Conservation (phyloP, 2,797 vertebrate genomes). For the Etheostoma nigrum region DNA sequence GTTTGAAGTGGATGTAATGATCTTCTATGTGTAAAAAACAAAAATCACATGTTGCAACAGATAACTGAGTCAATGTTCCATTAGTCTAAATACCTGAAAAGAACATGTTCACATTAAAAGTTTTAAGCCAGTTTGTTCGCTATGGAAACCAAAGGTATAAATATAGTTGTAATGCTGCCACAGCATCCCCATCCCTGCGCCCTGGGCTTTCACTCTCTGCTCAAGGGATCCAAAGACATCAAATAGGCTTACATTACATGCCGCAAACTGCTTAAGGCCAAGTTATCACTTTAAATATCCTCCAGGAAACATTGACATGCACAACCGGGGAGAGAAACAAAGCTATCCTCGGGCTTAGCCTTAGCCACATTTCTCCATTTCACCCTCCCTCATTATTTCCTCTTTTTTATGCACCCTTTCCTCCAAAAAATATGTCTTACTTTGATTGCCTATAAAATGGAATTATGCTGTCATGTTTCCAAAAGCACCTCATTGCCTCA, state of each 20-base stretch:
- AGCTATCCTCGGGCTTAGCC: neutral
- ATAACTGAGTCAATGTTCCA: neutral
- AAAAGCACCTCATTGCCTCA: slow-evolving; percentile 25
- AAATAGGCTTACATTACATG: slow-evolving; percentile 34
- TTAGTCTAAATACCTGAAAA: neutral
- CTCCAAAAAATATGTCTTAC: neutral
- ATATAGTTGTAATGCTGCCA: slow-evolving; percentile 13
- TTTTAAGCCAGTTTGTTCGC: slow-evolving; percentile 15
- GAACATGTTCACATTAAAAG: neutral
- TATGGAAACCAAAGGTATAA: slow-evolving; percentile 32
- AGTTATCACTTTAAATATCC: slow-evolving; percentile 31
- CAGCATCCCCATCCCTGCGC: slow-evolving; percentile 5
- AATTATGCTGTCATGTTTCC: slow-evolving; percentile 21
- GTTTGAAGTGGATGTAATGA: slow-evolving; percentile 1
- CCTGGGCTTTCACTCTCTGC: slow-evolving; percentile 23
- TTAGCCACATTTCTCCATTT: neutral
- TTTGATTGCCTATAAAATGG: slow-evolving; percentile 42
- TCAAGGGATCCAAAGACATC: slow-evolving; percentile 34
- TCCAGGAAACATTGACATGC: slow-evolving; percentile 33
- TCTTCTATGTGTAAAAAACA: slow-evolving; percentile 4
- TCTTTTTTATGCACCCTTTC: neutral
- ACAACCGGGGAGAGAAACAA: slow-evolving; percentile 7
- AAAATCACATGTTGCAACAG: neutral
- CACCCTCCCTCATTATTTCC: slow-evolving; percentile 14
- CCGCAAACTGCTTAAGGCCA: slow-evolving; percentile 42